These are phyloP conservation scores for Tetramorium simillimum DNA, from an alignment of 1,140 invertebrate species.

Conservation along the genomic window DNA sequence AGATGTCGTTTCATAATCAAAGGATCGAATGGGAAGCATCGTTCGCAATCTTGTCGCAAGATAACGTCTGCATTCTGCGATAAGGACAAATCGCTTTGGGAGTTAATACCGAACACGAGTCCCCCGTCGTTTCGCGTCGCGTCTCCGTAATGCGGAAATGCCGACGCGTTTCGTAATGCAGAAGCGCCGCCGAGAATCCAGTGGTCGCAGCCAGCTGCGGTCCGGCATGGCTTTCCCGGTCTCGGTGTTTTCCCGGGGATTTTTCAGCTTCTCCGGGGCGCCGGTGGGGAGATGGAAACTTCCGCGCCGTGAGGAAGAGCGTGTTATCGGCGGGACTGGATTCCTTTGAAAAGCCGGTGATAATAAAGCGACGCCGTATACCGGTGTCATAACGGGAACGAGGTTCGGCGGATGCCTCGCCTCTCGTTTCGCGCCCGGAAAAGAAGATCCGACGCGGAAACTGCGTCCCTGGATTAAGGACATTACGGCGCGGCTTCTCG, in stretches of 20 bases:
- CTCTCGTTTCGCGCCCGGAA: constrained; percentile 53
- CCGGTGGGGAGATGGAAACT: constrained; percentile 28
- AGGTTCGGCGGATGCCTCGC: constrained; percentile 59
- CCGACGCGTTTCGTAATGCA: constrained; percentile 18
- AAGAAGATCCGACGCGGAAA: constrained; percentile 60
- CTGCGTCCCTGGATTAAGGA: constrained; percentile 65
- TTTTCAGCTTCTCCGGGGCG: constrained; percentile 50
- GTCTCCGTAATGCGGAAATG: constrained; percentile 41
- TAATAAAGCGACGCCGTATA: constrained; percentile 69
- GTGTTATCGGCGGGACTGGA: constrained; percentile 69
- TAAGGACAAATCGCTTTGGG: constrained; percentile 33
- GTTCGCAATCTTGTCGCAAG: background rate
- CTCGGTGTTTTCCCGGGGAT: constrained; percentile 47
- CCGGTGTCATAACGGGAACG: constrained; percentile 63
- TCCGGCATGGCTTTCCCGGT: background rate
- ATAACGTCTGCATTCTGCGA: constrained; percentile 18
- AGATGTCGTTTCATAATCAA: constrained; percentile 1
- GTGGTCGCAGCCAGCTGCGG: background rate
- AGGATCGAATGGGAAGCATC: constrained; percentile 19
- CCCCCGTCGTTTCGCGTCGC: background rate
- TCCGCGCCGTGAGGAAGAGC: constrained; percentile 22
- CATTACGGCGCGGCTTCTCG: constrained; percentile 59
- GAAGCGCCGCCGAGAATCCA: constrained; percentile 3
- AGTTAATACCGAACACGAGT: constrained; percentile 29
- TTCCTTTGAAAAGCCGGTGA: constrained; percentile 71